Evolutionary conservation across 2,888 invertebrate genomes (phyloP), one percentile per base, ranked within the genome.

Genomic region (Belgica antarctica): DNA sequence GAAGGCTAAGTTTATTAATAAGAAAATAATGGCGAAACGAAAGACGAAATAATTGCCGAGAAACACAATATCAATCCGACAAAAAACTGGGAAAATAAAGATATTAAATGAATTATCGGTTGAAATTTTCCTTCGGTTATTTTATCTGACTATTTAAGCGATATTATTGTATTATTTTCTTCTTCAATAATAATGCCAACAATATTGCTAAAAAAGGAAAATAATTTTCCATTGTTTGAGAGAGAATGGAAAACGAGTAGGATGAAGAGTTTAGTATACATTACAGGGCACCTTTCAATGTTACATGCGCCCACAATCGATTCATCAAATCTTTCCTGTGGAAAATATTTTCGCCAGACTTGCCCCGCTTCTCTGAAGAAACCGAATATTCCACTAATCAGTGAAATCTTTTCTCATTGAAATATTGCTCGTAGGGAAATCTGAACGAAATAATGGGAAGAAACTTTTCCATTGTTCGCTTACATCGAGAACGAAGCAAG

Each of bases 161-260:
- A n/a, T 41, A 41, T 41, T 41, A 41, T 41, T 41, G 7, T 41
- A 41, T 41, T 41, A 41, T 41, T 4, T 15, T 41, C 15, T 12
- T 12, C n/a, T 12, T 41, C 41, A 10, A 41, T 12, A 41, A 41
- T 41, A 41, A 12, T 7, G 12, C 12, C 41, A 41, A 12, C 41
- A 41, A 41, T 41, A 41, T 41, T n/a, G 15, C 7, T 3, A 41
- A 31, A 41, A 41, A 41, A n/a, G 41, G 41, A 41, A 41, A 41
- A 41, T 41, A 41, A 41, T 41, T 41, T n/a, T 41, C 41, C 41
- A 41, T 41, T 41, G 41, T 41, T 41, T 41, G 41, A 7, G 41
- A 3, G n/a, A 3, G 41, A 41, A 41, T 41, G 7, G 15, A 31
- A 31, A n/a, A 31, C 5, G 41, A 41, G 41, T 4, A 41, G 15